Base-by-base conservation (phyloP, 2,888 invertebrate genomes). In the Ennomos quercinarius region DNA sequence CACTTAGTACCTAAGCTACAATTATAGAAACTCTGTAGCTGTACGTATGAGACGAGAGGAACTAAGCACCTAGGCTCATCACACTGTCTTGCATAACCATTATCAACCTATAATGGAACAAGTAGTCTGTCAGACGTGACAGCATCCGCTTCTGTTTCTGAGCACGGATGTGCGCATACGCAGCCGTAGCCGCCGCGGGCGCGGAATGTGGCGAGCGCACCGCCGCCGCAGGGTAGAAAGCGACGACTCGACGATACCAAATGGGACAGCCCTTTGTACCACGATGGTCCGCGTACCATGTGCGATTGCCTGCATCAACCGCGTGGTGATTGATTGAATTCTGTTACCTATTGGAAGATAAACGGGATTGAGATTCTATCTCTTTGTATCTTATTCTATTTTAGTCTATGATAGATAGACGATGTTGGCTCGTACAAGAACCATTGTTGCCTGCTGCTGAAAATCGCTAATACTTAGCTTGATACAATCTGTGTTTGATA, bases 221-320 rank as follows among this genome's bases (percentile, higher is more conserved):
- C n/a, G 70, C 61, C 66, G 86, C 86, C 85, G 70, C 83, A 50
- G 84, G 86, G 84, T 84, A 86, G 87, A 86, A 86, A 87, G 86
- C 76, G 74, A 57, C 63, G 61, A 57, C 52, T 86, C 76, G 74
- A 57, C 63, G 61, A 57, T 52, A 55, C 42, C 60, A 64, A 70
- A 66, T 66, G 64, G 72, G 66, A 67, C 68, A 72, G 73, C 67
- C 71, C 72, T 69, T 79, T 67, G 57, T 62, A 52, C 38, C 8
- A 41, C 57, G 51, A 37, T 43, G 52, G 13, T 10, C 9, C 10
- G 45, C 50, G 48, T 46, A 40, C 53, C 37, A 9, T 17, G 34
- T 13, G 36, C 27, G 10, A n/a, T 42, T 27, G 17, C 34, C 27
- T 6, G 27, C 27, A 27, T 27, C 6, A 27, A 36, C 37, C 11